Conservation (phyloP, 2,113 vertebrate species). For the Crotalus helleri region DNA sequence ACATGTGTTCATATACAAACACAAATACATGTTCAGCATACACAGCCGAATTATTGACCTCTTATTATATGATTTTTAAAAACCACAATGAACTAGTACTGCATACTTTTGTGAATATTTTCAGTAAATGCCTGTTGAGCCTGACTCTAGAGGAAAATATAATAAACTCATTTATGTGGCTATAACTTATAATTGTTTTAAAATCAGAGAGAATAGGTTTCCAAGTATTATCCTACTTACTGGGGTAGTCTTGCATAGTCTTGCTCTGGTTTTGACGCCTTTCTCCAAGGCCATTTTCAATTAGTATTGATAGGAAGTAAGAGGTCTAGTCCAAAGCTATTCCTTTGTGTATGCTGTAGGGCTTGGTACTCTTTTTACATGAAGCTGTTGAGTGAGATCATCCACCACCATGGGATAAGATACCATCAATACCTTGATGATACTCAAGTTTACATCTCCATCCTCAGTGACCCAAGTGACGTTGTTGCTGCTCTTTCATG, state of each 20-base stretch:
- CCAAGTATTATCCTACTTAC: neutral
- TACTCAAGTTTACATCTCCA: neutral
- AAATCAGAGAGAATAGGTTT: neutral
- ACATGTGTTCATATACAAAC: too few relatives aligned
- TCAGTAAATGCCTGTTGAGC: conserved; percentile 25
- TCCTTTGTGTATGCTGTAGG: too few relatives aligned
- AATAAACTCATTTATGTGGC: neutral
- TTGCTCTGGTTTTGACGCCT: neutral
- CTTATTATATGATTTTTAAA: conserved; percentile 11
- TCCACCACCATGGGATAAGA: neutral
- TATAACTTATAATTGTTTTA: neutral
- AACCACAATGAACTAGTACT: neutral
- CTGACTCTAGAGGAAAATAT: neutral
- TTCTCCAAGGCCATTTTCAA: neutral
- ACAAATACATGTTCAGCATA: neutral
- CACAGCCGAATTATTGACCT: conserved; percentile 5
- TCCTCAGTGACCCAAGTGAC: neutral
- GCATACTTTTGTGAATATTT: conserved; percentile 28
- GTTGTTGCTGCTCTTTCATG: neutral
- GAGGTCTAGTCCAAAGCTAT: neutral
- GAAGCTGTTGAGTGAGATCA: neutral
- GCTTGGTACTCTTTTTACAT: neutral
- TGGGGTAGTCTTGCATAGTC: neutral
- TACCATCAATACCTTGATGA: neutral
- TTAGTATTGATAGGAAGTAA: neutral